A percentile compares a stretch with the other conserved stretches of the same genome.
Conservation (phyloP, 2,113 vertebrate species). For the Nibea albiflora region DNA sequence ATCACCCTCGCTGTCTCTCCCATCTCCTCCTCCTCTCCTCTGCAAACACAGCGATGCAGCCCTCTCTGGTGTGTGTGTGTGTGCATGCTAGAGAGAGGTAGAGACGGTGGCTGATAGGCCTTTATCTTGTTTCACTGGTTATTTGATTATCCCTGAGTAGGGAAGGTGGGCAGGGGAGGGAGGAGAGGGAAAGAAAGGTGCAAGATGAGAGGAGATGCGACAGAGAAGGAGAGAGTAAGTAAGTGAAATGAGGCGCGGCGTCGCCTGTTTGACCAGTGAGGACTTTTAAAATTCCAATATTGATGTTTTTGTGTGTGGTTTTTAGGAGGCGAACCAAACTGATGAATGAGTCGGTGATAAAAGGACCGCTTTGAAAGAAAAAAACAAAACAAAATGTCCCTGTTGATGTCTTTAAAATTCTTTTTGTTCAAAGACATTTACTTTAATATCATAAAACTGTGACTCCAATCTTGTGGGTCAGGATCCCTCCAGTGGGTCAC, state of each 20-base stretch:
- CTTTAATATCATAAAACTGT: neutral
- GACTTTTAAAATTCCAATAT: neutral
- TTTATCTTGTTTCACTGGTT: conserved; percentile 73
- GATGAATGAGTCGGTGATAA: neutral
- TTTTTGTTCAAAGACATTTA: neutral
- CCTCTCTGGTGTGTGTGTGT: conserved; percentile 20
- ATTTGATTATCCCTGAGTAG: conserved; percentile 71
- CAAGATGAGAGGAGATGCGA: conserved; percentile 62
- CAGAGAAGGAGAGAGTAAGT: conserved; percentile 29
- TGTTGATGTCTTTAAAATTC: neutral
- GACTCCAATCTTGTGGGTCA: neutral
- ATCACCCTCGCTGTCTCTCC: conserved; percentile 8
- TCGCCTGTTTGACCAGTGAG: conserved; percentile 7
- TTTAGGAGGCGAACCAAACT: neutral
- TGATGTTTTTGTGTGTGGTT: neutral
- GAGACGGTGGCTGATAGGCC: conserved; percentile 59
- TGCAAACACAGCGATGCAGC: conserved; percentile 38
- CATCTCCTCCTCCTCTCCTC: conserved; percentile 7
- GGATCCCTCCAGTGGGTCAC: neutral
- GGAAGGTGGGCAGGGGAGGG: conserved; percentile 39
- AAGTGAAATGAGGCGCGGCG: conserved; percentile 42
- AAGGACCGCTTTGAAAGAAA: no score
- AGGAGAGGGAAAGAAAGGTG: conserved; percentile 34
- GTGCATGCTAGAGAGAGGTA: neutral
- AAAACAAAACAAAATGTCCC: neutral